These are phyloP conservation scores for Rhagologus leucostigma DNA, from an alignment of 2,113 vertebrate species.

Conservation along the genomic window DNA sequence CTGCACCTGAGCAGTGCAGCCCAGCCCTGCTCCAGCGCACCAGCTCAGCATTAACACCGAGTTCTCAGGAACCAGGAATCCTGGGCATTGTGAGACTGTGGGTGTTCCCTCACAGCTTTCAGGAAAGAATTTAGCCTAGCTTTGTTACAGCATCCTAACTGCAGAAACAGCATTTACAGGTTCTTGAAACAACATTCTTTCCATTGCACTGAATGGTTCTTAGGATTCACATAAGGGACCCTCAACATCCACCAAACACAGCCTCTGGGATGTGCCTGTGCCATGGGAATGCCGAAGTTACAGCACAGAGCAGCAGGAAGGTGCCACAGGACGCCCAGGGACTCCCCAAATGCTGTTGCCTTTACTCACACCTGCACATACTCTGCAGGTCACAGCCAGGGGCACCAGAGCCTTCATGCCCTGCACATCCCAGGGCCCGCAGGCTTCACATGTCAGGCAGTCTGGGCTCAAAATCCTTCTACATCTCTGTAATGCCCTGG, in stretches of 20 bases:
- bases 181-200: not conserved
- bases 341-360: not conserved
- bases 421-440: not conserved
- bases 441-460: not conserved
- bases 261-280: not conserved
- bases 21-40: not conserved
- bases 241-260: accelerated
- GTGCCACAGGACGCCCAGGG: not conserved
- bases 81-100: accelerated
- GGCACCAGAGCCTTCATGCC: not conserved
- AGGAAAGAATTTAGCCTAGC: not conserved
- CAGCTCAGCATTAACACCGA: not conserved
- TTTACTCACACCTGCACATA: not conserved
- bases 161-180: not conserved
- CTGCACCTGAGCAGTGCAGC: not conserved
- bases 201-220: not conserved
- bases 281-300: accelerated
- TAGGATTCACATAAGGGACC: not conserved
- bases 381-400: not conserved
- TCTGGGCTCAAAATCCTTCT: not conserved
- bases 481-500: not conserved
- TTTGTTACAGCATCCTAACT: not conserved
- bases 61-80: accelerated
- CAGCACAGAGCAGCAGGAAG: not conserved
- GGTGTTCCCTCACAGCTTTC: not conserved